A percentile compares a stretch with the other conserved stretches of the same genome.
These are phyloP conservation scores for Tenthredo distinguenda DNA, from an alignment of 2,888 invertebrate species.

Conservation along the genomic window DNA sequence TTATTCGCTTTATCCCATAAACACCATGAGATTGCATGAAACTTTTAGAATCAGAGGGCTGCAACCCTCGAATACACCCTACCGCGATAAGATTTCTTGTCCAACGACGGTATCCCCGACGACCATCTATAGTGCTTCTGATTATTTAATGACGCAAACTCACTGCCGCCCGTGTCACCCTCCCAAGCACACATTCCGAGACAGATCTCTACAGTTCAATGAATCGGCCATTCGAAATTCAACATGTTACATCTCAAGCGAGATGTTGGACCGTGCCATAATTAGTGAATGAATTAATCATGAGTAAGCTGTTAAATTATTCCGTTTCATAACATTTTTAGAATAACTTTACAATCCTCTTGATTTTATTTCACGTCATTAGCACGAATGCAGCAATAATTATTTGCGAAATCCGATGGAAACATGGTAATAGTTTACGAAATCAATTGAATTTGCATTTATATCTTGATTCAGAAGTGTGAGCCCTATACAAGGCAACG, in stretches of 20 bases:
- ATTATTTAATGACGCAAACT: constrained; percentile 53
- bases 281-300: constrained; percentile 27
- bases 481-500: neutral
- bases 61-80: constrained; percentile 6
- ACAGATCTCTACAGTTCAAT: constrained; percentile 26
- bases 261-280: neutral
- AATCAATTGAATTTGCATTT: neutral
- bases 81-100: constrained; percentile 32
- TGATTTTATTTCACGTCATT: neutral
- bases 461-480: neutral
- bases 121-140: constrained; percentile 53
- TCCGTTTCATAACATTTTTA: neutral
- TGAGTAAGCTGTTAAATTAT: neutral
- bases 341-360: neutral
- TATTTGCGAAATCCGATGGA: neutral
- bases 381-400: neutral
- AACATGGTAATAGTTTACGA: neutral
- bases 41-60: constrained; percentile 49
- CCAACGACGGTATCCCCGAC: constrained; percentile 51
- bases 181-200: constrained; percentile 18
- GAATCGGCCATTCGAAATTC: neutral
- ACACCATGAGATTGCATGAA: constrained; percentile 55
- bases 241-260: neutral
- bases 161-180: constrained; percentile 14
- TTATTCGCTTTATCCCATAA: constrained; percentile 55